phyloP scores from a whole-genome alignment of 2,113 vertebrate genomes.

The Lamprotornis superbus region DNA sequence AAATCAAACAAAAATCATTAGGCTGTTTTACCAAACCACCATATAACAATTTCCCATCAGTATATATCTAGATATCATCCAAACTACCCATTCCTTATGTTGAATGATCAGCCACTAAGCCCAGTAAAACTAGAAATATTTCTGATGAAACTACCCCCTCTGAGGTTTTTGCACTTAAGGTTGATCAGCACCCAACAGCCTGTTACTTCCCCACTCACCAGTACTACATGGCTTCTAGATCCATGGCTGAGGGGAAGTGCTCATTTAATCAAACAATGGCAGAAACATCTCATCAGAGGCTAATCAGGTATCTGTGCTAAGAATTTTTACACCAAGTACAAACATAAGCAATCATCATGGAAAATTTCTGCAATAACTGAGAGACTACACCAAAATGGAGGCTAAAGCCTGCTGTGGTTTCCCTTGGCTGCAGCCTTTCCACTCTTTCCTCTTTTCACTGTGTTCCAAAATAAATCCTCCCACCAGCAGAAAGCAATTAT shows the following conservation, averaged over 20 bases:
- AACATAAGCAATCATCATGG: background rate
- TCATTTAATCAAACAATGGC: background rate
- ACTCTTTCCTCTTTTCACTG: background rate
- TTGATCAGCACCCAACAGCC: background rate
- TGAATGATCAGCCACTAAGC: background rate
- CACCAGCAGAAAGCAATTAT: conserved; percentile 58
- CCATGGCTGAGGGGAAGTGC: background rate
- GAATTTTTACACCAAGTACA: background rate
- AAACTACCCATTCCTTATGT: background rate
- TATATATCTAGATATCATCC: background rate
- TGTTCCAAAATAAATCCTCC: conserved; percentile 51
- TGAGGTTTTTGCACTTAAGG: background rate
- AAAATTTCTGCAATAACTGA: background rate
- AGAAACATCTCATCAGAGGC: background rate
- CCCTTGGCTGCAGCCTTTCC: background rate
- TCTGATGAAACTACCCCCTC: background rate
- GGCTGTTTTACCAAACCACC: background rate
- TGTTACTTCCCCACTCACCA: background rate
- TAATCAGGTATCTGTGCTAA: background rate
- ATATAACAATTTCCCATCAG: background rate
- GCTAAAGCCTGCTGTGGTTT: background rate
- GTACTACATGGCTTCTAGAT: background rate
- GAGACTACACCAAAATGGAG: background rate
- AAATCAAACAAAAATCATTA: background rate
- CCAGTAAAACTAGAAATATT: background rate